These are phyloP conservation scores for Spinus olivaceus DNA, from an alignment of 2,797 vertebrate species.

Conservation along the genomic window DNA sequence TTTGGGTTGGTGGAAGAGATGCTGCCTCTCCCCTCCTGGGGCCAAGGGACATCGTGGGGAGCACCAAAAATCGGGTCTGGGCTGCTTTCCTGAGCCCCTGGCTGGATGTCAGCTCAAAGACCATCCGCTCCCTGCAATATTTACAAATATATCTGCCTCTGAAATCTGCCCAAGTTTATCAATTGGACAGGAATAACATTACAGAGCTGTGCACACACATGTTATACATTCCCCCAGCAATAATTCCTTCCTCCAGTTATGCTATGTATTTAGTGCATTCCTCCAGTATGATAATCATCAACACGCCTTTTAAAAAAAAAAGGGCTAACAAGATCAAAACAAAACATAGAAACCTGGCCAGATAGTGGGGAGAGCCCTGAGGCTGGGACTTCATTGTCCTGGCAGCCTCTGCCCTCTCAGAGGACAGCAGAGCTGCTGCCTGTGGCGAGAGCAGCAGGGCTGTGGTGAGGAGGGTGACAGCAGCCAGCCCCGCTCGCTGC, in stretches of 20 bases:
- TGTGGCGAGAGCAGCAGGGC: not conserved
- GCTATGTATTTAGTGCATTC: slow-evolving; percentile 42
- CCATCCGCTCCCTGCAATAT: not conserved
- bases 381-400: not conserved
- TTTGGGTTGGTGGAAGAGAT: not conserved
- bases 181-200: slow-evolving; percentile 27
- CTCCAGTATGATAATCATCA: slow-evolving; percentile 47
- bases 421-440: not conserved
- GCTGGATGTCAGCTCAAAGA: not conserved
- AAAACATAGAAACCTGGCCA: not conserved
- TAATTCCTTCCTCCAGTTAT: slow-evolving; percentile 54
- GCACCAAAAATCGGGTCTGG: accelerated
- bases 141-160: slow-evolving; percentile 21
- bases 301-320: not conserved
- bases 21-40: not conserved
- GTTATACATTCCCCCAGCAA: slow-evolving; percentile 43
- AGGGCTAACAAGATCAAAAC: not conserved
- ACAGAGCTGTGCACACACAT: slow-evolving; percentile 34
- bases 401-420: not conserved
- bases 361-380: not conserved
- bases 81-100: not conserved
- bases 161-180: slow-evolving; percentile 32
- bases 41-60: not conserved
- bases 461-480: not conserved
- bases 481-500: not conserved